Evolutionary conservation across 2,888 invertebrate species (phyloP), one percentile per base, ranked within the genome.

Genomic region (Agonopterix subpropinquella): DNA sequence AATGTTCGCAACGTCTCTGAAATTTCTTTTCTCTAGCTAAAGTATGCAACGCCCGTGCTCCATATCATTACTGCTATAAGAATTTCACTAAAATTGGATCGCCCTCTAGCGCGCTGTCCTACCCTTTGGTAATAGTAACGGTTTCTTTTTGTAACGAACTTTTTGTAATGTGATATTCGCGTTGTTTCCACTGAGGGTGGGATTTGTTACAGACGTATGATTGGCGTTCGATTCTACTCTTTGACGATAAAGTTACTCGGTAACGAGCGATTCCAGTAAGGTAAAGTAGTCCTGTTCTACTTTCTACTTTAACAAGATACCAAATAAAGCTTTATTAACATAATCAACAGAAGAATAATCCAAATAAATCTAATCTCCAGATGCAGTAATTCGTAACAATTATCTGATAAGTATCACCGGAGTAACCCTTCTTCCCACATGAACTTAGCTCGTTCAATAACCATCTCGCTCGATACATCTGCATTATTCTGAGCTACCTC

Each of bases 121-220:
- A 84, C 85, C 84, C 82, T 84, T 86, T 80, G 67, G 75, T 81
- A 81, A 81, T 78, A 80, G 79, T 84, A 87, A 87, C 87, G 87
- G 85, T 81, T 86, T 78, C 77, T 83, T 83, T 82, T 81, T 72
- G 76, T 85, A 87, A 85, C 86, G 86, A 82, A 87, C 83, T 85
- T 86, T 81, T 82, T 83, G 87, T 81, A 87, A 87, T 75, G 77
- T 64, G 84, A 87, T 87, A 87, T 81, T 73, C 73, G 67, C 73
- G 68, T 81, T 86, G 83, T 86, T 85, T 83, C 76, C 80, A 67
- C 73, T 78, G 80, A 84, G 83, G 86, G 84, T 80, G 72, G 62
- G 66, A 77, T 81, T 80, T 81, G 73, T 76, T 73, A 74, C 76
- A 68, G 61, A 62, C 62, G 54, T 68, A 66, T 76, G 76, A 80